Base-by-base conservation (phyloP, 2,888 invertebrate genomes). In the Watsonalla binaria region DNA sequence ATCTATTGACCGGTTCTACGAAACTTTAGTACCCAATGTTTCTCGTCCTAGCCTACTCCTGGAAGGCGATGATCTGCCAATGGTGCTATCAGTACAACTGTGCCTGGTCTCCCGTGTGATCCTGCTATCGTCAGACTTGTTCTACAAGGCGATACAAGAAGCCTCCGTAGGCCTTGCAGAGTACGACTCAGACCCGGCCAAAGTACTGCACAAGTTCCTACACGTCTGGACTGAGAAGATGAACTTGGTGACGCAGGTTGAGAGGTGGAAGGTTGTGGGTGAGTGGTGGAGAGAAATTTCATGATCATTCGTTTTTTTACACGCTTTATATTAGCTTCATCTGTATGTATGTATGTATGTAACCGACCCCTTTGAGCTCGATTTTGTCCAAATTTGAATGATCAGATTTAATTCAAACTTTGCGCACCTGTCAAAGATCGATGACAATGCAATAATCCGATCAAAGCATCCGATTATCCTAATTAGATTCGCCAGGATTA, bases 251-350 rank as follows among this genome's bases (percentile, higher is more conserved):
- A 93, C 95, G 0, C 95, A 96, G 64, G 92, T 94, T 7, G 96
- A 97, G 72, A 93, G 95, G 80, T 93, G 95, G 71, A 98, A 98
- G 82, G 91, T 98, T 37, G 92, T 96, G 61, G 95, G 95, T 84
- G 81, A 93, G 80, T 92, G 0, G 5, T 47, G 15, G 5, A 47
- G 4, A 24, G 24, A 37, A 4, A 8, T 34, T 47, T 34, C 45
- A 47, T 37, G 35, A 9, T 9, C 0, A 47, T n/a, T n/a, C n/a
- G n/a, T n/a, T n/a, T n/a, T n/a, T n/a, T n/a, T n/a, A n/a, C n/a
- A n/a, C n/a, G n/a, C n/a, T n/a, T n/a, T n/a, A n/a, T n/a, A n/a
- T n/a, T n/a, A n/a, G n/a, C n/a, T n/a, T n/a, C n/a, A n/a, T n/a
- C n/a, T n/a, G n/a, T n/a, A n/a, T n/a, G n/a, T n/a, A n/a, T n/a